phyloP scores from a whole-genome alignment of 2,888 invertebrate genomes.

The Ischnus inquisitorius region DNA sequence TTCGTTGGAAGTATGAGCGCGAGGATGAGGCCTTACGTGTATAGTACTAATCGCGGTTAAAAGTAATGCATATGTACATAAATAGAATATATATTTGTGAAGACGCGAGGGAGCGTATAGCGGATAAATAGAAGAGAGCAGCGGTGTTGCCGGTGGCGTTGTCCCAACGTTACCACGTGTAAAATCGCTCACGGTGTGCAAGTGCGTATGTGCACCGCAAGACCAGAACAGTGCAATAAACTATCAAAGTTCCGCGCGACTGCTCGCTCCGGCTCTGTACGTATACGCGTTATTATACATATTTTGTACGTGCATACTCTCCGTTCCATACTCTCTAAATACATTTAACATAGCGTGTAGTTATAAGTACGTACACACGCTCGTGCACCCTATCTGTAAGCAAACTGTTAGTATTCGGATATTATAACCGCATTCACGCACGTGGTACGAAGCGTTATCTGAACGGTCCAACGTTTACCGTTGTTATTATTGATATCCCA shows the following conservation, averaged over 20 bases:
- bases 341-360: constrained; percentile 3
- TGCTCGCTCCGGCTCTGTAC: constrained; percentile 21
- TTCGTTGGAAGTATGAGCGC: constrained; percentile 59
- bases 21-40: constrained; percentile 4
- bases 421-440: constrained; percentile 5
- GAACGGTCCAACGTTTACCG: constrained; percentile 31
- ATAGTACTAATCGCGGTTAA: constrained; percentile 29
- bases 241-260: constrained; percentile 54
- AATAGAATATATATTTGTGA: not conserved
- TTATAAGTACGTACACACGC: not conserved
- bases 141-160: constrained; percentile 24
- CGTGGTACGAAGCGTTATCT: constrained; percentile 17
- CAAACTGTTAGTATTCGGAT: not conserved
- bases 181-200: constrained; percentile 18
- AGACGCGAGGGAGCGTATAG: constrained; percentile 1
- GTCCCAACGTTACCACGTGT: constrained; percentile 43
- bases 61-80: constrained; percentile 20
- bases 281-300: not conserved
- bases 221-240: constrained; percentile 52
- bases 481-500: constrained; percentile 45
- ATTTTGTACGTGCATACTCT: not conserved
- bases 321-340: not conserved
- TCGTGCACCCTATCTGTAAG: not conserved
- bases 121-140: constrained; percentile 28
- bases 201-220: constrained; percentile 48